phyloP scores from a whole-genome alignment of 2,113 vertebrate genomes.

The Pteruthius melanotis region DNA sequence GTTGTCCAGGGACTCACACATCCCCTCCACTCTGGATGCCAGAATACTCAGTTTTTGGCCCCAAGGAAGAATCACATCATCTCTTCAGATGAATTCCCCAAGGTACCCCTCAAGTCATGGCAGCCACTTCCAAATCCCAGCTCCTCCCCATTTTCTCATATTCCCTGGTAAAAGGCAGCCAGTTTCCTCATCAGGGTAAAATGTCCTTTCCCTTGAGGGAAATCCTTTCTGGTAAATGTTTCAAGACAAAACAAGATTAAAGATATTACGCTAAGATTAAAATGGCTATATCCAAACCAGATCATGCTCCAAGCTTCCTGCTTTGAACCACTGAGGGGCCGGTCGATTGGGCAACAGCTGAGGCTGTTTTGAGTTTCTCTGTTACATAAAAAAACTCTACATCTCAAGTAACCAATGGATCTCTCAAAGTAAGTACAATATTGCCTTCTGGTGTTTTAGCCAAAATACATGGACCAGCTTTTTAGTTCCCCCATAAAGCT shows the following conservation, averaged over 20 bases:
- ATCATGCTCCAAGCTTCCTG: not conserved
- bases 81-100: not conserved
- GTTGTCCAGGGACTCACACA: not conserved
- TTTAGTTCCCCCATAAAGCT: not conserved
- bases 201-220: not conserved
- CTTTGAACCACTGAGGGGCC: not conserved
- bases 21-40: not conserved
- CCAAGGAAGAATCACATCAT: not conserved
- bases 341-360: not conserved
- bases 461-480: not conserved
- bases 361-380: not conserved
- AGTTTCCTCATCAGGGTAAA: not conserved
- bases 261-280: not conserved
- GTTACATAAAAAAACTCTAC: not conserved
- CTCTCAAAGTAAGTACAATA: not conserved
- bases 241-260: slow-evolving; percentile 19
- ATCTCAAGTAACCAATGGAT: not conserved
- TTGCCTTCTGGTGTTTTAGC: not conserved
- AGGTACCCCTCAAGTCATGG: not conserved
- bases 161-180: not conserved
- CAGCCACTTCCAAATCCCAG: not conserved
- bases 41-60: not conserved
- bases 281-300: not conserved
- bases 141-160: not conserved
- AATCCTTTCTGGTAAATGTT: slow-evolving; percentile 24